Base-by-base conservation (phyloP, 1,140 invertebrate genomes). In the Heterodera schachtii region DNA sequence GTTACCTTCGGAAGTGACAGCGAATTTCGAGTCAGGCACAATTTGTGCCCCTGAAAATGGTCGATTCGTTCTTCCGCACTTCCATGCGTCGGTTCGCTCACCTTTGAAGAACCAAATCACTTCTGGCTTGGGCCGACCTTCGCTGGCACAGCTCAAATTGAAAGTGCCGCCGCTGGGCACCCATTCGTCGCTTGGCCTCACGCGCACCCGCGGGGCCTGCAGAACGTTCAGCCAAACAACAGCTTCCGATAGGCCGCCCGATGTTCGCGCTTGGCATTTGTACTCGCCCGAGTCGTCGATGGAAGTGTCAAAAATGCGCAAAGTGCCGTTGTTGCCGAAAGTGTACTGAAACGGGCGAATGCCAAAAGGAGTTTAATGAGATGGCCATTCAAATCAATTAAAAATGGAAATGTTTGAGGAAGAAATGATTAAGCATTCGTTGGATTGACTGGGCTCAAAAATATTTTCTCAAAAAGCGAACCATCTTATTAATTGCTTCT, bases 241-340 rank as follows among this genome's bases (percentile, higher is more conserved):
- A 3, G 83, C 87, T 7, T 87, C 84, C 7, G 87, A 81, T 43
- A 77, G 81, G 44, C 88, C 88, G 57, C 88, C 88, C 0, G 81
- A 66, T 43, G 88, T 89, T 60, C 78, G 82, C 0, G 87, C 88
- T 49, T 79, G 60, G 60, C 88, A 89, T 13, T 73, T 49, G 67
- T 85, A 85, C 9, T 31, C 70, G 44, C 89, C 88, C 19, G 79
- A 79, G 77, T 89, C 89, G 9, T 73, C 76, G 73, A 78, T 46
- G 8, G 73, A 67, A 0, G 85, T 77, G 60, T 82, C 78, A 16
- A 81, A 79, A 76, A 89, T 88, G 64, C 87, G 80, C 31, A 89
- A 80, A 43, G 89, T 89, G 47, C 89, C 89, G 82, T 89, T 89
- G 81, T 89, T 89, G 9, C 79, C 82, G n/a, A 77, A 83, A 5